Evolutionary conservation across 2,888 invertebrate genomes (phyloP).

Genomic region (Watsonalla cultraria): DNA sequence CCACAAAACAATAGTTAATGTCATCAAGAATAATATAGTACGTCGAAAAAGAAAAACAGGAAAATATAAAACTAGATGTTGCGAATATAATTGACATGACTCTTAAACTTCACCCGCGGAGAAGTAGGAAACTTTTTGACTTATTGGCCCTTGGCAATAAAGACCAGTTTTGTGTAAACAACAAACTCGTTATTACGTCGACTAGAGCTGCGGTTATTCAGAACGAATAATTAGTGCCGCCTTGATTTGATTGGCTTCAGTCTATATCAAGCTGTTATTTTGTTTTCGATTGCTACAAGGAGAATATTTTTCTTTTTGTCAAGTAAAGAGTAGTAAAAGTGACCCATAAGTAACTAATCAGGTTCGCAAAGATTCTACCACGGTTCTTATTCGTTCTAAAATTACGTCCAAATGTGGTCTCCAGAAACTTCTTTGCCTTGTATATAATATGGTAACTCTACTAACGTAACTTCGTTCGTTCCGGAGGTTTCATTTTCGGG

Average conservation of each 20-base stretch:
- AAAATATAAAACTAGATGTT: constrained; percentile 41
- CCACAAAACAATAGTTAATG: neutral
- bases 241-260: neutral
- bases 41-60: constrained; percentile 19
- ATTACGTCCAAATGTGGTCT: too few species aligned
- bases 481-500: too few species aligned
- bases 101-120: constrained; percentile 29
- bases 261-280: neutral
- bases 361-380: too few species aligned
- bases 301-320: too few species aligned
- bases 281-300: too few species aligned
- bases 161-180: constrained; percentile 28
- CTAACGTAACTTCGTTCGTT: too few species aligned
- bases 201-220: neutral
- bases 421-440: too few species aligned
- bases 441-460: too few species aligned
- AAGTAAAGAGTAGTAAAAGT: too few species aligned
- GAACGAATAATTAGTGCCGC: neutral
- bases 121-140: constrained; percentile 31
- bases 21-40: neutral
- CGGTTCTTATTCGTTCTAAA: too few species aligned
- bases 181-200: constrained; percentile 14
- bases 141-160: constrained; percentile 27
- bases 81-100: constrained; percentile 40
- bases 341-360: too few species aligned